These are phyloP conservation scores for Dichetophora obliterata DNA, from an alignment of 2,888 invertebrate genomes.

Conservation along the genomic window DNA sequence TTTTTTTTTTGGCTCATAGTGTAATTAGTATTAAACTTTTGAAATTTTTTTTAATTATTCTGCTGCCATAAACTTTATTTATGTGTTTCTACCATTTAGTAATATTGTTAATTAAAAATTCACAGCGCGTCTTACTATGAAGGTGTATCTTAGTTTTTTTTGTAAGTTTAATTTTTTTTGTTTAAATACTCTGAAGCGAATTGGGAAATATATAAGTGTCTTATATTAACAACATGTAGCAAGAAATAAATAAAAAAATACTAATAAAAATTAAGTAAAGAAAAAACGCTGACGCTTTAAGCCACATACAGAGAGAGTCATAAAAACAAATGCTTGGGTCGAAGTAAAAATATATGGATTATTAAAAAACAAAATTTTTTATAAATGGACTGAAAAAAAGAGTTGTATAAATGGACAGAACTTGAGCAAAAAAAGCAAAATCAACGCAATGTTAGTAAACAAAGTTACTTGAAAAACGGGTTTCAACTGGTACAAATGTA, in stretches of 20 bases:
- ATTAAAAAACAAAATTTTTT: not conserved
- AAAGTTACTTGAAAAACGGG: constrained; percentile 31
- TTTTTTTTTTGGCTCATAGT: too few relatives aligned
- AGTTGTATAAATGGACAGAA: not conserved
- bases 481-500: constrained; percentile 28
- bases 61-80: not conserved
- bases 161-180: not conserved
- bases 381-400: not conserved
- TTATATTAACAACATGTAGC: too few relatives aligned
- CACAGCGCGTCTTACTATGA: not conserved
- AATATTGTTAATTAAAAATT: constrained; percentile 23
- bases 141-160: constrained; percentile 1
- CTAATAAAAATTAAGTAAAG: too few relatives aligned
- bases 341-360: constrained; percentile 6
- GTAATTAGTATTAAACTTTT: not conserved
- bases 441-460: not conserved
- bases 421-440: not conserved
- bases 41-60: not conserved
- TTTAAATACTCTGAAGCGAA: not conserved
- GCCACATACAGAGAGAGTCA: constrained; percentile 19
- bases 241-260: too few relatives aligned
- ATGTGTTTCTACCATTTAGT: not conserved
- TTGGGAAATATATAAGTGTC: too few relatives aligned
- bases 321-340: constrained; percentile 30
- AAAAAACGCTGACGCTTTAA: not conserved